These are phyloP conservation scores for Puffinus mauretanicus DNA, from an alignment of 2,113 vertebrate genomes.

Conservation along the genomic window DNA sequence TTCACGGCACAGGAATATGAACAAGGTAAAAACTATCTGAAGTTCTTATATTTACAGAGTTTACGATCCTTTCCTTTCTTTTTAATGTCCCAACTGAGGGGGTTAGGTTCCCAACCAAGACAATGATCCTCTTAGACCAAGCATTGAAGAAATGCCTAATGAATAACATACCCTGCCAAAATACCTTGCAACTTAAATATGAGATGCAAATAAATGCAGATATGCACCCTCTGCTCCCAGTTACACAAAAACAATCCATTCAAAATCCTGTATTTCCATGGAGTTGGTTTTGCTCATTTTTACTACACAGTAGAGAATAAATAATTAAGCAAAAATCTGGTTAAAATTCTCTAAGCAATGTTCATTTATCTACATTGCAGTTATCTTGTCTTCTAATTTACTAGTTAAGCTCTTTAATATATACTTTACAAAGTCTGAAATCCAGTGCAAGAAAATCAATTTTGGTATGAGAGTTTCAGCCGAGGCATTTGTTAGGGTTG, in stretches of 20 bases:
- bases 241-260: neutral
- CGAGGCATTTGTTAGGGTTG: neutral
- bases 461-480: neutral
- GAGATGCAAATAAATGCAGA: neutral
- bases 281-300: neutral
- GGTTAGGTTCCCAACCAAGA: neutral
- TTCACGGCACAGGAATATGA: neutral
- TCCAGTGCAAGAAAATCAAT: slow-evolving; percentile 30
- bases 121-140: neutral
- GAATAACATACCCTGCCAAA: neutral
- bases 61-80: neutral
- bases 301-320: neutral
- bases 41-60: neutral
- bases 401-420: slow-evolving; percentile 44
- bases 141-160: neutral
- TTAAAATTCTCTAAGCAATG: slow-evolving; percentile 12
- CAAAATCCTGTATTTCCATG: neutral
- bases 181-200: neutral
- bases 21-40: neutral
- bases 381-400: slow-evolving; percentile 48
- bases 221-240: neutral
- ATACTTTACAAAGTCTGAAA: slow-evolving; percentile 34
- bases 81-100: neutral
- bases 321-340: slow-evolving; percentile 21
- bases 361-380: slow-evolving; percentile 24